A percentile compares a stretch with the other conserved stretches of the same genome.
Evolutionary conservation across 1,140 invertebrate genomes (phyloP).

Genomic region (Drosophila pseudoananassae): DNA sequence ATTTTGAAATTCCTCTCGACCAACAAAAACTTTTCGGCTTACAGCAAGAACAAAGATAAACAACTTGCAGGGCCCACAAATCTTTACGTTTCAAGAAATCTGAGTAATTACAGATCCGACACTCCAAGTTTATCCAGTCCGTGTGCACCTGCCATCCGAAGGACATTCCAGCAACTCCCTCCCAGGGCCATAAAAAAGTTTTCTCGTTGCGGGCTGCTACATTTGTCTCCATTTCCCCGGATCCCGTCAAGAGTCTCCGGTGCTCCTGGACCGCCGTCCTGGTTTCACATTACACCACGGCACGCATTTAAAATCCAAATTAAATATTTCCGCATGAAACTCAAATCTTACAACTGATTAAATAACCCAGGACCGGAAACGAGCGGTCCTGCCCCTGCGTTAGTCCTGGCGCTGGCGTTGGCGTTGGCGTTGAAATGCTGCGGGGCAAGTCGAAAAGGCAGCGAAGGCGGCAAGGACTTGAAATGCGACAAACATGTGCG

Average conservation of each 20-base stretch:
- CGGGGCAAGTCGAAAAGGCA: conserved; percentile 71
- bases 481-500: conserved; percentile 66
- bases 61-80: conserved; percentile 14
- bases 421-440: conserved; percentile 37
- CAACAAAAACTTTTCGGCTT: conserved; percentile 13
- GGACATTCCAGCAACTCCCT: conserved; percentile 35
- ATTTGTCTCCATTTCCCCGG: conserved; percentile 66
- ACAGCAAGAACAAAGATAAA: conserved; percentile 24
- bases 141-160: conserved; percentile 50
- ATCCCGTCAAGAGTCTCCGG: conserved; percentile 61
- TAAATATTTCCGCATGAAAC: conserved; percentile 82
- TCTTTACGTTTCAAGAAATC: conserved; percentile 46
- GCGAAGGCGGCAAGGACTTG: conserved; percentile 48
- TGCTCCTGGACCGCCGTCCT: conserved; percentile 22
- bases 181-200: conserved; percentile 52
- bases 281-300: conserved; percentile 64
- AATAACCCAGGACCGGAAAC: conserved; percentile 61
- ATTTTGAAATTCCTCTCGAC: neutral
- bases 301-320: conserved; percentile 82
- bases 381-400: neutral
- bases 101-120: conserved; percentile 60
- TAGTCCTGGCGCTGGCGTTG: conserved; percentile 3
- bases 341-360: conserved; percentile 82
- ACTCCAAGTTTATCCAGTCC: conserved; percentile 59
- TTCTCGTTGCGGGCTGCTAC: conserved; percentile 27